phyloP scores from a whole-genome alignment of 1,140 invertebrate species.

The Chlorops oryzae region DNA sequence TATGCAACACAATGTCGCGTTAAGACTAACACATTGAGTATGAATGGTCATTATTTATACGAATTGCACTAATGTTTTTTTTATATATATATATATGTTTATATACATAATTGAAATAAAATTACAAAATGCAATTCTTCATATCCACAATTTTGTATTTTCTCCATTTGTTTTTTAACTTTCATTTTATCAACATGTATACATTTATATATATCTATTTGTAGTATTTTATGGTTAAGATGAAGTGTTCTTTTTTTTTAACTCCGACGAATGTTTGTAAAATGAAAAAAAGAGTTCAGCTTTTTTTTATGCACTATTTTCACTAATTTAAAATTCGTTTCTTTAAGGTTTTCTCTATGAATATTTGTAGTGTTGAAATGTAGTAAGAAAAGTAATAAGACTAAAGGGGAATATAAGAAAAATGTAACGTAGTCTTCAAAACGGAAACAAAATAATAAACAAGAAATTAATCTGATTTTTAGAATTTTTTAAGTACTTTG shows the following conservation, averaged over 20 bases:
- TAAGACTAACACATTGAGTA: too few relatives aligned
- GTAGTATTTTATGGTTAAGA: slow-evolving; percentile 9
- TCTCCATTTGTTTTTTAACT: slow-evolving; percentile 20
- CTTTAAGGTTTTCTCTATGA: slow-evolving; percentile 26
- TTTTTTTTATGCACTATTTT: too few relatives aligned
- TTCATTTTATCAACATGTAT: slow-evolving; percentile 19
- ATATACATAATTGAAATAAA: too few relatives aligned
- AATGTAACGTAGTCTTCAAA: neutral
- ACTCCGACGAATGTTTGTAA: slow-evolving; percentile 22
- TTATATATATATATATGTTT: too few relatives aligned
- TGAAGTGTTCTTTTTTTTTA: neutral
- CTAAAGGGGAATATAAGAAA: neutral
- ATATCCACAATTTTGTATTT: slow-evolving; percentile 6
- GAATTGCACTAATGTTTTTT: too few relatives aligned
- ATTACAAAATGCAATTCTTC: too few relatives aligned
- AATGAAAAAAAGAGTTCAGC: slow-evolving; percentile 36
- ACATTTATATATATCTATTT: slow-evolving; percentile 19
- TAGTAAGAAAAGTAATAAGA: slow-evolving; percentile 1
- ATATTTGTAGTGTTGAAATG: slow-evolving; percentile 10
- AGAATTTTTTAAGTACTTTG: neutral
- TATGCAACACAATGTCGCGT: too few relatives aligned
- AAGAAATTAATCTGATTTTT: neutral
- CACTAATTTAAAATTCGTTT: slow-evolving; percentile 48
- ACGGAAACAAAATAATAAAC: slow-evolving; percentile 3
- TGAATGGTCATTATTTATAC: too few relatives aligned